These are phyloP conservation scores for Corythaixoides concolor DNA, from an alignment of 2,113 vertebrate genomes.

Conservation along the genomic window DNA sequence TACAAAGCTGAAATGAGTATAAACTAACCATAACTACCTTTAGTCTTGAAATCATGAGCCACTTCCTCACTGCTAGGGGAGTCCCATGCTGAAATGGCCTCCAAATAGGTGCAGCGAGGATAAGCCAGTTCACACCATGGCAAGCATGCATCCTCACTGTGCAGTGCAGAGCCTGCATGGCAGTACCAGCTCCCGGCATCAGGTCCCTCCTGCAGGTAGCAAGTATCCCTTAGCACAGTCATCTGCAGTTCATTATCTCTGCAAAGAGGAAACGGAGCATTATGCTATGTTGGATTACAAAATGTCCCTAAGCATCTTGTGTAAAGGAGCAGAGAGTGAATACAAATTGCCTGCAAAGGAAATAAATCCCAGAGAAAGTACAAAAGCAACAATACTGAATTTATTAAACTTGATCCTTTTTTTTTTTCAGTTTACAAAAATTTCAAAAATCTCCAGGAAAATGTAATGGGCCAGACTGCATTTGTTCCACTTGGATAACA, in stretches of 20 bases:
- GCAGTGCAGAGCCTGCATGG: not conserved
- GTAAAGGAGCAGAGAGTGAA: not conserved
- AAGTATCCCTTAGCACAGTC: not conserved
- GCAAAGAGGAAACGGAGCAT: not conserved
- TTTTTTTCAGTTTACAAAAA: not conserved
- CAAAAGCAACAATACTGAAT: not conserved
- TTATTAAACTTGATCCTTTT: not conserved
- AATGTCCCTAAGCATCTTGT: not conserved
- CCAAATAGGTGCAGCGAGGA: not conserved
- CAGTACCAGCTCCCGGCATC: not conserved
- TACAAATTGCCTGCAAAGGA: conserved; percentile 7
- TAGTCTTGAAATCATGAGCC: not conserved
- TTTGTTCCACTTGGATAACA: conserved; percentile 5
- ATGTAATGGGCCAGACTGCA: not conserved
- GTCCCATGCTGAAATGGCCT: not conserved
- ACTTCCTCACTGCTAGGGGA: fast-evolving
- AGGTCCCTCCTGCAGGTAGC: not conserved
- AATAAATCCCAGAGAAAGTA: not conserved
- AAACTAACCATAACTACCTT: not conserved
- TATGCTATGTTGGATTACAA: not conserved
- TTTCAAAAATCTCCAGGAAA: not conserved
- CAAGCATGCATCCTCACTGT: fast-evolving
- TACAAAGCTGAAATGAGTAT: not conserved
- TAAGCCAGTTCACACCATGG: not conserved
- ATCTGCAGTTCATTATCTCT: not conserved